Evolutionary conservation across 2,888 invertebrate genomes (phyloP).

Genomic region (Artemia sp.): DNA sequence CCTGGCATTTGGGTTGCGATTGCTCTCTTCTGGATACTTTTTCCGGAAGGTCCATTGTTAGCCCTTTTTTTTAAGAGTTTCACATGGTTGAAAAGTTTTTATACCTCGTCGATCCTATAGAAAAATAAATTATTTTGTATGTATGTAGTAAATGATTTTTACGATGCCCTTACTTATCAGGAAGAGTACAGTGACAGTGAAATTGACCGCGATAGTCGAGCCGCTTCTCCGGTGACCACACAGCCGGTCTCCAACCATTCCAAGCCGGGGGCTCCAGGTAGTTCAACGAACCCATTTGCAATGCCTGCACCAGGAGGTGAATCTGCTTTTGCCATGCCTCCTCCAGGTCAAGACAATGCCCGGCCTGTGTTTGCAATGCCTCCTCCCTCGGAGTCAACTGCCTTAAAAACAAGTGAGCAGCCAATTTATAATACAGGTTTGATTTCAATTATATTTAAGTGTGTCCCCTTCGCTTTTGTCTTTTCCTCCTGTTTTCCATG

Average conservation of each 20-base stretch:
- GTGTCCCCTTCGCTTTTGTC: too few species aligned
- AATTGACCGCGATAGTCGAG: background rate
- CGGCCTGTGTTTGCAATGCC: conserved; percentile 10
- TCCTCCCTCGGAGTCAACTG: conserved; percentile 13
- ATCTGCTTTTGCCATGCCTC: background rate
- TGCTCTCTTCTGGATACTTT: too few species aligned
- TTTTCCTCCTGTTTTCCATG: too few species aligned
- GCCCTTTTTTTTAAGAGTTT: too few species aligned
- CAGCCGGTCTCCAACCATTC: conserved; percentile 4
- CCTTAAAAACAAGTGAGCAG: conserved; percentile 13
- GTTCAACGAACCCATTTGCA: background rate
- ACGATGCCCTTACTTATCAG: background rate
- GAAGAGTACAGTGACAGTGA: conserved; percentile 11
- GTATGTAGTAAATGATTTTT: too few species aligned
- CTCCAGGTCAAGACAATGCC: background rate
- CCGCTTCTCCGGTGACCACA: background rate
- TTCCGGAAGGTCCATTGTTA: too few species aligned
- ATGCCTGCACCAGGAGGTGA: conserved; percentile 4
- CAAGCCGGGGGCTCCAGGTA: conserved; percentile 1
- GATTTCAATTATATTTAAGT: background rate
- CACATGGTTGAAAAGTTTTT: too few species aligned
- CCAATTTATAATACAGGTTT: conserved; percentile 11
- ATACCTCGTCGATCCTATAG: too few species aligned
- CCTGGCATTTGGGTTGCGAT: too few species aligned
- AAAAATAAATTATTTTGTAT: too few species aligned